A percentile compares a stretch with the other conserved stretches of the same genome.
These are phyloP conservation scores for Euproctis similis DNA, from an alignment of 2,888 invertebrate genomes.

Conservation along the genomic window DNA sequence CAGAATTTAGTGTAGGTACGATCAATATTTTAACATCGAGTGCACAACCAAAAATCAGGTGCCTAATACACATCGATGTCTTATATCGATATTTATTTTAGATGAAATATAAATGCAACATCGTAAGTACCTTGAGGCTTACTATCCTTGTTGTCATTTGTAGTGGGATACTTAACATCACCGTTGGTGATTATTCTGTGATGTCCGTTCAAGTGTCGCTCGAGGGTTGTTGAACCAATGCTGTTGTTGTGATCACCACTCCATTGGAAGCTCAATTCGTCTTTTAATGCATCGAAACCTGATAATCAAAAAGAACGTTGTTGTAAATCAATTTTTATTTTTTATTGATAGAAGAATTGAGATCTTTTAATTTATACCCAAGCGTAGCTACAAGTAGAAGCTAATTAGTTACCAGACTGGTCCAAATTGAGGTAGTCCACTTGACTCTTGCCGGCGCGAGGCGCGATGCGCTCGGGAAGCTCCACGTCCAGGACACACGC, in stretches of 20 bases:
- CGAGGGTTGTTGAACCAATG: slow-evolving; percentile 73
- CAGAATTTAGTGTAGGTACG: no score
- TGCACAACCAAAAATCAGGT: no score
- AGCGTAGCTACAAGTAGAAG: neutral
- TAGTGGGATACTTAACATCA: slow-evolving; percentile 50
- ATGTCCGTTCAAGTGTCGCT: slow-evolving; percentile 56
- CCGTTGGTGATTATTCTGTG: slow-evolving; percentile 61
- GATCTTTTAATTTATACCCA: neutral
- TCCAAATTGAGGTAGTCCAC: slow-evolving; percentile 66
- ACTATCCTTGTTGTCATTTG: slow-evolving; percentile 35
- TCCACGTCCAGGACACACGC: slow-evolving; percentile 66
- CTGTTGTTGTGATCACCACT: slow-evolving; percentile 80
- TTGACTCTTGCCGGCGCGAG: slow-evolving; percentile 65
- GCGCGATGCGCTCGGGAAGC: slow-evolving; percentile 57
- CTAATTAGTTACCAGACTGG: slow-evolving; percentile 58
- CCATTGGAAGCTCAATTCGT: slow-evolving; percentile 83
- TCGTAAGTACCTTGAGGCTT: slow-evolving; percentile 49
- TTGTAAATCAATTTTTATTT: neutral
- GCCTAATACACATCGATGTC: neutral
- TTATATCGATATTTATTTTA: neutral
- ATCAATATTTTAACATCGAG: no score
- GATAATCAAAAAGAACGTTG: slow-evolving; percentile 21
- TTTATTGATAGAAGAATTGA: neutral
- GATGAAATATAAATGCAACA: neutral
- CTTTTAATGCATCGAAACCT: slow-evolving; percentile 83